A percentile compares a stretch with the other conserved stretches of the same genome.
phyloP scores from a whole-genome alignment of 37 sponge, comb jelly and placozoan species.

The Beroe ovata region DNA sequence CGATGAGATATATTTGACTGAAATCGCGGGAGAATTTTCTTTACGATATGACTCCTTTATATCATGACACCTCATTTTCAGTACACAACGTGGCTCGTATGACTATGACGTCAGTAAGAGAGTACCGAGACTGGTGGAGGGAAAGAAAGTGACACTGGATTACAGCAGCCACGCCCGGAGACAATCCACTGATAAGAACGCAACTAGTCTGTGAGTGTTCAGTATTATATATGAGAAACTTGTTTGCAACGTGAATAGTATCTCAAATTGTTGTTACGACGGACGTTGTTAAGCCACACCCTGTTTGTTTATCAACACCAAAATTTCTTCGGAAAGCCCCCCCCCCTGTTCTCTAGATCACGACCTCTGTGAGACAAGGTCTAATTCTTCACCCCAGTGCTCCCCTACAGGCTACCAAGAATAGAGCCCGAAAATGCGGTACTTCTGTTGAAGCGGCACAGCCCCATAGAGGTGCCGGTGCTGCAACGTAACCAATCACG shows the following conservation, averaged over 20 bases:
- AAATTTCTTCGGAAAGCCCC: too few relatives aligned
- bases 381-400: not conserved
- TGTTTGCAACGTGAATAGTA: too few relatives aligned
- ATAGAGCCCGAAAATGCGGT: conserved; percentile 57
- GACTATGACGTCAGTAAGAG: conserved; percentile 27
- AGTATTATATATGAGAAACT: too few relatives aligned
- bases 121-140: conserved; percentile 30
- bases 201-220: not conserved
- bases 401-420: conserved; percentile 8
- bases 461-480: conserved; percentile 27
- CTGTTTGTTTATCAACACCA: too few relatives aligned
- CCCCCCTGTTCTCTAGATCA: too few relatives aligned
- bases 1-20: too few relatives aligned
- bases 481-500: conserved; percentile 26
- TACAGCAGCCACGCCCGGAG: conserved; percentile 11
- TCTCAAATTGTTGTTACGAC: too few relatives aligned
- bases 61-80: too few relatives aligned
- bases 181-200: conserved; percentile 6
- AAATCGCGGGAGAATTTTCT: too few relatives aligned
- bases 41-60: too few relatives aligned
- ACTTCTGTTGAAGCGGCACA: conserved; percentile 11
- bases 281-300: too few relatives aligned
- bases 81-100: not conserved
- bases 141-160: conserved; percentile 18
- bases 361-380: too few relatives aligned